phyloP scores from a whole-genome alignment of 2,888 invertebrate genomes.

The Megamerina dolium region DNA sequence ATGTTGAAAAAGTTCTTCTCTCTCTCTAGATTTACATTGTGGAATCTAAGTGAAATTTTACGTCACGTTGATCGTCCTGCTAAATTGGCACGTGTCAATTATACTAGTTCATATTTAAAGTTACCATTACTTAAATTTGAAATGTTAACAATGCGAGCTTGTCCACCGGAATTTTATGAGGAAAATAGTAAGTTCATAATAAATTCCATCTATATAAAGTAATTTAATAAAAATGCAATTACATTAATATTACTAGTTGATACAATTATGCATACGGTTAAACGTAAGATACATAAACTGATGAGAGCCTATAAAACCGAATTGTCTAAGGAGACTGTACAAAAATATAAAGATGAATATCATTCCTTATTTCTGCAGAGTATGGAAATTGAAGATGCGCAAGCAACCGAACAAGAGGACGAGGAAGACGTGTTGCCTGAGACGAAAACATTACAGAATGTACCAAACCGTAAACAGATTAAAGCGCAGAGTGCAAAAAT shows the following conservation, averaged over 20 bases:
- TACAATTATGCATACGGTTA: constrained; percentile 30
- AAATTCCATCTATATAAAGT: neutral
- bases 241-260: too few relatives aligned
- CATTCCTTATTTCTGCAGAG: constrained; percentile 30
- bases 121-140: constrained; percentile 44
- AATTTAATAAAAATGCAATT: too few relatives aligned
- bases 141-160: constrained; percentile 35
- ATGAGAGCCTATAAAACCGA: constrained; percentile 31
- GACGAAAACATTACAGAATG: constrained; percentile 28
- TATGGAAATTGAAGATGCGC: constrained; percentile 23
- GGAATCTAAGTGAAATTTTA: constrained; percentile 41
- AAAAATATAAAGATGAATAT: constrained; percentile 28
- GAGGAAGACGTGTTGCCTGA: constrained; percentile 27
- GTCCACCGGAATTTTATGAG: constrained; percentile 39
- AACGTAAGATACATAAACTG: constrained; percentile 31
- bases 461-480: constrained; percentile 42
- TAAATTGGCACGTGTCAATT: constrained; percentile 26
- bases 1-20: neutral
- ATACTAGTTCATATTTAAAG: constrained; percentile 40
- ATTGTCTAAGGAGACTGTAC: constrained; percentile 17
- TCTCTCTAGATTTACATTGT: constrained; percentile 30
- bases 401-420: constrained; percentile 11
- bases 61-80: constrained; percentile 36
- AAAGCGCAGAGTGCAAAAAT: constrained; percentile 42
- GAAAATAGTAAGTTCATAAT: constrained; percentile 34